Percentiles rank a stretch among this genome's conserved stretches.
Evolutionary conservation across 2,797 vertebrate genomes (phyloP).

Genomic region (Graptemys geographica): DNA sequence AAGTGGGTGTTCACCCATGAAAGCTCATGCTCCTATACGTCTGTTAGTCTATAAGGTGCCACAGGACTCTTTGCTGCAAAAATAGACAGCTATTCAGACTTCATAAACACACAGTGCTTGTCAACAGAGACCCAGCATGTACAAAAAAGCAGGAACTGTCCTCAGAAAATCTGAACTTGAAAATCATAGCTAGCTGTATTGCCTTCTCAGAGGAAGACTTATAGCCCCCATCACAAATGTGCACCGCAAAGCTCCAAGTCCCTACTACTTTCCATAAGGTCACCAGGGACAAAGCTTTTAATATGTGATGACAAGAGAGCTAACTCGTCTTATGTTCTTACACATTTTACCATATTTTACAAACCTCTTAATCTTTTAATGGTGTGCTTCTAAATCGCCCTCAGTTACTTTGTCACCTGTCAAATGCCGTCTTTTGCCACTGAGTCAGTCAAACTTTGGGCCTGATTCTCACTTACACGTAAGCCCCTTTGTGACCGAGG

Average conservation of each 20-base stretch:
- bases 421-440: background rate
- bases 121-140: background rate
- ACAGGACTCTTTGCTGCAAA: background rate
- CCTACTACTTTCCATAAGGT: fast-evolving
- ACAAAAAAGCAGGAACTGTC: background rate
- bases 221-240: background rate
- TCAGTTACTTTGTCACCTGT: background rate
- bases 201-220: background rate
- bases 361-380: conserved; percentile 34
- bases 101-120: fast-evolving
- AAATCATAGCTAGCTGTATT: background rate
- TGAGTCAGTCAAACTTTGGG: background rate
- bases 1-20: too few species aligned
- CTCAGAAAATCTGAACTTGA: conserved; percentile 25
- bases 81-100: conserved; percentile 50
- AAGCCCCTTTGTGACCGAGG: background rate
- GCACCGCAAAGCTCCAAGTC: background rate
- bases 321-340: conserved; percentile 26
- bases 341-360: background rate
- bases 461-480: background rate
- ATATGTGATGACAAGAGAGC: conserved; percentile 3
- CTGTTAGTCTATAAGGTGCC: too few species aligned
- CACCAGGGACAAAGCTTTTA: conserved; percentile 36
- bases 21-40: too few species aligned
- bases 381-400: background rate